These are phyloP conservation scores for Eristalis intricaria DNA, from an alignment of 2,888 invertebrate genomes.

Conservation along the genomic window DNA sequence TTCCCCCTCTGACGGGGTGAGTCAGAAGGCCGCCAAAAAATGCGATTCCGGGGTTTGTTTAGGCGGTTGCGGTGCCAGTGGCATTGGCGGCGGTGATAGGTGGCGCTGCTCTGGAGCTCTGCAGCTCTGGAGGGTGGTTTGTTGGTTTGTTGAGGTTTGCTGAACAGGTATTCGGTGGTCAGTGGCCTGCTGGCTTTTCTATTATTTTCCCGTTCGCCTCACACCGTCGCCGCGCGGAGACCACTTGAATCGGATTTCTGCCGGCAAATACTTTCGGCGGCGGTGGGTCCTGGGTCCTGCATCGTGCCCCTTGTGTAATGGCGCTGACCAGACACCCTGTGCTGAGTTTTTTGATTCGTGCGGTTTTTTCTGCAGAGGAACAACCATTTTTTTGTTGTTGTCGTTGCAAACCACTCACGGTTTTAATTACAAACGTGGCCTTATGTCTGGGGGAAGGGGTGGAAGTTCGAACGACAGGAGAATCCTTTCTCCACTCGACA, in stretches of 20 bases:
- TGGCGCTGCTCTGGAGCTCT: not conserved
- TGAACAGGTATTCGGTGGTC: slow-evolving; percentile 64
- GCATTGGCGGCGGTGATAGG: not conserved
- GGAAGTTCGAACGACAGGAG: not conserved
- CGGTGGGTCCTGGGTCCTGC: too few relatives aligned
- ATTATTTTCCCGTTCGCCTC: slow-evolving; percentile 26
- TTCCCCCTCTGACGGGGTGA: too few relatives aligned
- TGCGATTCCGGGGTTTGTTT: slow-evolving; percentile 39
- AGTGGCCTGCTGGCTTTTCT: slow-evolving; percentile 56
- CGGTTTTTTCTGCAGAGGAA: not conserved
- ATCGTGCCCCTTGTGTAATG: not conserved
- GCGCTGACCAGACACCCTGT: not conserved
- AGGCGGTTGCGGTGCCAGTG: slow-evolving; percentile 19
- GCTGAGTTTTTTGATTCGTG: slow-evolving; percentile 24
- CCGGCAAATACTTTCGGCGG: not conserved
- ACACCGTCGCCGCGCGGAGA: not conserved
- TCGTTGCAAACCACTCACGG: not conserved
- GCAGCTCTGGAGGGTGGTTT: too few relatives aligned
- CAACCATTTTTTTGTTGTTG: not conserved
- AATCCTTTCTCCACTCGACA: slow-evolving; percentile 36
- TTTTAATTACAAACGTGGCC: slow-evolving; percentile 30
- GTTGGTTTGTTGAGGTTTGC: slow-evolving; percentile 47
- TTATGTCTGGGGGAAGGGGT: not conserved
- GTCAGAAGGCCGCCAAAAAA: not conserved
- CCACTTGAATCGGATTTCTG: slow-evolving; percentile 17